These are phyloP conservation scores for Baryphthengus martii DNA, from an alignment of 2,113 vertebrate species.

Conservation along the genomic window DNA sequence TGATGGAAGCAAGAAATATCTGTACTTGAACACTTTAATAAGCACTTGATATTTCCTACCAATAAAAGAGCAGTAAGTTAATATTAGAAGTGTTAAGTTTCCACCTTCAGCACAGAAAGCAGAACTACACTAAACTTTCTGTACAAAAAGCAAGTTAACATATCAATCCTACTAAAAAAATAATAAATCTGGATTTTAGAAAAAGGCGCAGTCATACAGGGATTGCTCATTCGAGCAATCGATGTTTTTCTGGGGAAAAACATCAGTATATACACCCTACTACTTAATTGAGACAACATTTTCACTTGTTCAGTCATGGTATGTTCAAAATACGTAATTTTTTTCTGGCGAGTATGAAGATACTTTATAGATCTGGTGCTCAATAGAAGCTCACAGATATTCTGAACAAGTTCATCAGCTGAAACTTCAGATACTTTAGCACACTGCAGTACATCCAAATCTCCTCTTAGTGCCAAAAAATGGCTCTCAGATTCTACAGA, in stretches of 20 bases:
- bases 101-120: background rate
- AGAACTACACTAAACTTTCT: background rate
- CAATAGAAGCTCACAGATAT: background rate
- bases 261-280: background rate
- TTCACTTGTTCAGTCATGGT: background rate
- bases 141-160: background rate
- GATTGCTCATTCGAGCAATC: no score
- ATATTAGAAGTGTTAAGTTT: background rate
- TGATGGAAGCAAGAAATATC: background rate
- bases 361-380: background rate
- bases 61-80: background rate
- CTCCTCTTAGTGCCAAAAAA: background rate
- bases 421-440: background rate
- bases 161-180: background rate
- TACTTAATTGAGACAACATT: background rate
- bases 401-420: background rate
- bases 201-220: background rate
- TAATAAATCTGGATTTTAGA: background rate
- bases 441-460: background rate
- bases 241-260: no score
- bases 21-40: background rate
- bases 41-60: background rate
- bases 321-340: background rate
- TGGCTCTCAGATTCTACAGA: background rate
- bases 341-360: background rate